Base-by-base conservation (phyloP, 2,797 vertebrate genomes). In the Nyctibius grandis region DNA sequence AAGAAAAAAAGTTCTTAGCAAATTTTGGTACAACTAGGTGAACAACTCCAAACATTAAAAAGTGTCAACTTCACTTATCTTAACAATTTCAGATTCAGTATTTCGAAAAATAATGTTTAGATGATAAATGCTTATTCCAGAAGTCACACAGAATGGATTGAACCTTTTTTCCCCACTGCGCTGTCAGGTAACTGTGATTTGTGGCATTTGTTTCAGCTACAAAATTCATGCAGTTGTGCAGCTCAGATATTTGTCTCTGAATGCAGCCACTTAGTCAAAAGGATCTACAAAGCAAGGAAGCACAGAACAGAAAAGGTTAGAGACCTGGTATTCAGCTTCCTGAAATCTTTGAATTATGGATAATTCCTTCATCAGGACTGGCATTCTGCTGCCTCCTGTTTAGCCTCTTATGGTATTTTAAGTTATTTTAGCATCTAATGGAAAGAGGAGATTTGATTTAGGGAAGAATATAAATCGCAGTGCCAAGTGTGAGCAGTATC, bases 171-270 rank as follows among this genome's bases (percentile, higher is more conserved):
- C 61, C 57, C 40, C n/a, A 34, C 6, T 12, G 15, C 2, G 3
- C 60, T 83, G 48, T 76, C 65, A 60, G 59, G 70, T 91, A 57
- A 38, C 88, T 89, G n/a, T 83, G 93, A 69, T 67, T 85, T 84
- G 31, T 88, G 79, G 70, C 47, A 68, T 93, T 96, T 85, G 57
- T 94, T 96, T 83, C 51, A 63, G 78, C 77, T 92, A 40, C 65
- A 97, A 38, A 81, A 84, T 88, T 64, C 44, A 45, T 73, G 67
- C 69, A 79, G 79, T 81, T 23, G 19, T 56, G 65, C 36, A 72
- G 70, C 84, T 94, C 70, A 22, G 75, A 54, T 85, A 33, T 34
- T 94, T 91, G 67, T 88, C 91, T 48, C 50, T 34, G 74, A 91
- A 48, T 4, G 1, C 81, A 77, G 47, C 31, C 23, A 21, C 69